Base-by-base conservation (phyloP, 2,888 invertebrate genomes). In the Eupithecia centaureata region DNA sequence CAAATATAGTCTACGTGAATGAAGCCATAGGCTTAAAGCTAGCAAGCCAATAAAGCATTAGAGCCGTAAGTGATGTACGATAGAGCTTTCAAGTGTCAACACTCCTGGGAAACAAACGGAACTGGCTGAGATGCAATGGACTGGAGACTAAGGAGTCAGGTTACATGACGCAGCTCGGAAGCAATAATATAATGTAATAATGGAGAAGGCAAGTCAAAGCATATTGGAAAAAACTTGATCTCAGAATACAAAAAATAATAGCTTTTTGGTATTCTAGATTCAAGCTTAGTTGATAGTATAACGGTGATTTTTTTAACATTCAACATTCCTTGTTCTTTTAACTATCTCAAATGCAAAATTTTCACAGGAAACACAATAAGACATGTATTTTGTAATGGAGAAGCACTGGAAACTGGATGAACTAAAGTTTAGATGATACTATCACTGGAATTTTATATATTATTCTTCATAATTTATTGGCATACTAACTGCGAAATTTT, bases 61-160 rank as follows among this genome's bases (percentile, higher is more conserved):
- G 27, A 18, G 7, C n/a, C 25, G 52, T 63, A 67, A 72, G 47
- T 62, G 71, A 74, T 71, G 70, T 72, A 73, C 64, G 69, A 68
- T 72, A 66, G 70, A 68, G 65, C 74, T 73, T 76, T 77, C 73
- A 74, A 71, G 76, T 83, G 82, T 81, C 80, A 84, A 84, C 80
- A 81, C 77, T 82, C 83, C 82, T 90, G 89, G 85, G 90, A 90
- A 90, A 83, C 86, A 75, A 76, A 84, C 82, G 79, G 79, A 80
- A 84, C 85, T 79, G 79, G 81, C 78, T 81, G 82, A 80, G 80
- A 85, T 79, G 85, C 90, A 87, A 82, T 87, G 86, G 85, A 84
- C 85, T 91, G 88, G 83, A 82, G 82, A 82, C 78, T 77, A 79
- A 79, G 77, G 82, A 88, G 83, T 93, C 82, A 76, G 74, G 82